phyloP scores from a whole-genome alignment of 2,797 vertebrate species.

The Spinibarbus caldwelli region DNA sequence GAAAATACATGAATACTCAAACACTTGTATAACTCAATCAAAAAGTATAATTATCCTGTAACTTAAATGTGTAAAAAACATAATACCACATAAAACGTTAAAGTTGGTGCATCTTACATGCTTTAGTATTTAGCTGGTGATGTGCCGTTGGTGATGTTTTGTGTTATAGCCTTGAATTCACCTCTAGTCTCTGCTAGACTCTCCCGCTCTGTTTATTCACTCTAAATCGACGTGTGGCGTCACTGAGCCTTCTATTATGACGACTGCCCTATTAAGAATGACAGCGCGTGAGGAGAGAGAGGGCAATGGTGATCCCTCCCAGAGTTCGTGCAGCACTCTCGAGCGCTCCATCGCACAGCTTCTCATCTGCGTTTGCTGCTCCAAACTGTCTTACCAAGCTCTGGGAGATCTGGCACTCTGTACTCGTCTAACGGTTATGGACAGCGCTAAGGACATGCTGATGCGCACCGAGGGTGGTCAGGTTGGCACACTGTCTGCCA shows the following conservation, averaged over 20 bases:
- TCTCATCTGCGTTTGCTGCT: conserved; percentile 54
- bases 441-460: conserved; percentile 91
- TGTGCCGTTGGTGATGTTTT: not conserved
- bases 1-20: not conserved
- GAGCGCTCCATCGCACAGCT: conserved; percentile 89
- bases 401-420: not conserved
- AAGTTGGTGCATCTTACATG: not conserved
- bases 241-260: conserved; percentile 93
- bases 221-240: conserved; percentile 94
- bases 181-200: conserved; percentile 77
- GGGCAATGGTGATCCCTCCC: conserved; percentile 98
- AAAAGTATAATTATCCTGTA: not conserved
- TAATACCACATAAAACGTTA: no score
- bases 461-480: conserved; percentile 89
- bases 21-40: not conserved
- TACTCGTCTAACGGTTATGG: conserved; percentile 80
- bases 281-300: conserved; percentile 94
- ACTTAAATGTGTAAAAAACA: not conserved
- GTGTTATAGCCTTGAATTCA: conserved; percentile 44
- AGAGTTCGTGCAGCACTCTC: conserved; percentile 89
- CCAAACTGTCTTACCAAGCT: conserved; percentile 33
- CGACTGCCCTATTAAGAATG: conserved; percentile 94
- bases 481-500: conserved; percentile 81
- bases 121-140: not conserved
- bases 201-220: conserved; percentile 90